Conservation (phyloP, 2,797 vertebrate genomes). For the Halcyon smyrnensis region DNA sequence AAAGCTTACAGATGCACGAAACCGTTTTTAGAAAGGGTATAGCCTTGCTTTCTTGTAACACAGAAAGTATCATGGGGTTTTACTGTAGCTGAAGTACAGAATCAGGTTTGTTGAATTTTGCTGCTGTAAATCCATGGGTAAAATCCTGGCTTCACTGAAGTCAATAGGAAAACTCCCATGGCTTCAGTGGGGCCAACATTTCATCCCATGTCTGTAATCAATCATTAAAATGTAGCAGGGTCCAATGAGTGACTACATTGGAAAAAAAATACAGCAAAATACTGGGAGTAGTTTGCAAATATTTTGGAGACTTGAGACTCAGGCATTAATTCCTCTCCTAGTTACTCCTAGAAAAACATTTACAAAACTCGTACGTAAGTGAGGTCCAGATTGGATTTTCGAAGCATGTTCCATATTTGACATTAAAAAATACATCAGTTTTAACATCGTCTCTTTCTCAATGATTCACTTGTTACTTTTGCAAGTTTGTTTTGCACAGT, state of each 20-base stretch:
- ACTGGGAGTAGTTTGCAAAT: slow-evolving; percentile 68
- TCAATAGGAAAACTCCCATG: slow-evolving; percentile 35
- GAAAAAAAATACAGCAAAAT: slow-evolving; percentile 59
- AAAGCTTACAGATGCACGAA: slow-evolving; percentile 1
- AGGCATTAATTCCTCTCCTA: slow-evolving; percentile 66
- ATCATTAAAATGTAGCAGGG: slow-evolving; percentile 69
- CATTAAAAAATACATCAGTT: not conserved
- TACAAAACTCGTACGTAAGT: slow-evolving; percentile 56
- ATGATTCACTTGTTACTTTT: not conserved
- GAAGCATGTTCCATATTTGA: not conserved
- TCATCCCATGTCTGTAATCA: slow-evolving; percentile 63
- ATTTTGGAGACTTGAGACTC: slow-evolving; percentile 53
- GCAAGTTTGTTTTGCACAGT: not conserved
- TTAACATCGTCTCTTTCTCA: not conserved
- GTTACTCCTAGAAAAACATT: slow-evolving; percentile 73
- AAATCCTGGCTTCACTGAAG: not conserved
- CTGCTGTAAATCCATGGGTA: slow-evolving; percentile 36
- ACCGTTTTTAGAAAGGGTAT: not conserved
- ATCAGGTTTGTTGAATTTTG: slow-evolving; percentile 33
- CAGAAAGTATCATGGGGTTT: not conserved
- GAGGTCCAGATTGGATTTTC: slow-evolving; percentile 56
- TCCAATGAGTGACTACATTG: slow-evolving; percentile 55
- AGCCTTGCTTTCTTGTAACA: slow-evolving; percentile 51
- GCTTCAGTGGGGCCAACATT: slow-evolving; percentile 3
- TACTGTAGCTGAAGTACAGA: slow-evolving; percentile 58